Conservation (phyloP, 2,113 vertebrate species). For the Serilophus lunatus region DNA sequence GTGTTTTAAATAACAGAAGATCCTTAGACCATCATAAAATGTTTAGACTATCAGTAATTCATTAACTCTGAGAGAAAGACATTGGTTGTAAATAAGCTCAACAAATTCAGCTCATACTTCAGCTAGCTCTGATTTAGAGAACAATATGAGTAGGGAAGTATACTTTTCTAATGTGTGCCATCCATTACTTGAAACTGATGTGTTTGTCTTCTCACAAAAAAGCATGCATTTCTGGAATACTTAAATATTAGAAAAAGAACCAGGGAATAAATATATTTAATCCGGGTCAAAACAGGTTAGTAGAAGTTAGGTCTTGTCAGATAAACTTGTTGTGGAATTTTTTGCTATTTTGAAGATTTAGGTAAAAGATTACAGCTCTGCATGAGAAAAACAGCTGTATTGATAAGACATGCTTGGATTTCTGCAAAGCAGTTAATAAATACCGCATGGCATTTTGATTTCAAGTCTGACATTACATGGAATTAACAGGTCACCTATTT, state of each 20-base stretch:
- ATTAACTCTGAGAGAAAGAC: neutral
- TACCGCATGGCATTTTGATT: conserved; percentile 17
- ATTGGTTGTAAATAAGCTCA: neutral
- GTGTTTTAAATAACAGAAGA: neutral
- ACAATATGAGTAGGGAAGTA: neutral
- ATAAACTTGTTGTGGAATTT: neutral
- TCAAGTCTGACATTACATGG: neutral
- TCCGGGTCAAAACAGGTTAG: neutral
- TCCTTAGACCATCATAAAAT: neutral
- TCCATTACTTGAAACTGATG: neutral
- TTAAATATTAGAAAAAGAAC: neutral
- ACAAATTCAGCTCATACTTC: neutral
- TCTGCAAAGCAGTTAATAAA: conserved; percentile 20
- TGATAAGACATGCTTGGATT: neutral
- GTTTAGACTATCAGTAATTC: conserved; percentile 10
- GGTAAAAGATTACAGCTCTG: neutral
- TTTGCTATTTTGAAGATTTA: neutral
- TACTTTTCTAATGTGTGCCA: neutral
- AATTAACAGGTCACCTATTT: neutral
- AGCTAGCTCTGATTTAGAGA: neutral
- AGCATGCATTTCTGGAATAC: neutral
- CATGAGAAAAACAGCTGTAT: neutral
- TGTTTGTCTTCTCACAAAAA: neutral
- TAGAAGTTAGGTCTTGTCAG: neutral
- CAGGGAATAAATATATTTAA: neutral